Evolutionary conservation across 1,140 invertebrate species (phyloP).

Genomic region (Mycetomoellerius zeteki): DNA sequence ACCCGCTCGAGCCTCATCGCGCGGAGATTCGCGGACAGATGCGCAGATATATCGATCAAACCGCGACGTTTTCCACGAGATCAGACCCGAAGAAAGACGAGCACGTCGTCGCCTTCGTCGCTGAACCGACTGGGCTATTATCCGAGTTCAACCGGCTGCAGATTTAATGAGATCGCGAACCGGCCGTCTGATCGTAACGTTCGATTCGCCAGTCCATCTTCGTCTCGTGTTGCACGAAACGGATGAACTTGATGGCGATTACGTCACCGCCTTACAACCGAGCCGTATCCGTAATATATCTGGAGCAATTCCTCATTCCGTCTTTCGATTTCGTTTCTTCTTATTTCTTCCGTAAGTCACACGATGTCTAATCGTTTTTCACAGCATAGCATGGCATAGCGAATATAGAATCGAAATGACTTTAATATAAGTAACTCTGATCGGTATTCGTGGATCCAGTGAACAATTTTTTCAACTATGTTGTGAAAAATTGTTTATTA

Average conservation of each 20-base stretch:
- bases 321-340: slow-evolving; percentile 39
- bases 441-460: too few relatives aligned
- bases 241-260: slow-evolving; percentile 74
- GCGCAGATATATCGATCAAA: slow-evolving; percentile 69
- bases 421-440: not conserved
- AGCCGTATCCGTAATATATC: slow-evolving; percentile 61
- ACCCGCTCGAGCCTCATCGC: not conserved
- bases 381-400: not conserved
- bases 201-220: slow-evolving; percentile 69
- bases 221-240: slow-evolving; percentile 58
- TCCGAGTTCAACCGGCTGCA: slow-evolving; percentile 44
- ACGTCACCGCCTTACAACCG: slow-evolving; percentile 73
- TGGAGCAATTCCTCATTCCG: slow-evolving; percentile 36
- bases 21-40: slow-evolving; percentile 14
- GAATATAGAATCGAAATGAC: not conserved
- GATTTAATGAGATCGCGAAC: slow-evolving; percentile 75
- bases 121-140: slow-evolving; percentile 49
- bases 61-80: slow-evolving; percentile 26
- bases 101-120: slow-evolving; percentile 57
- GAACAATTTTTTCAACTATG: too few relatives aligned
- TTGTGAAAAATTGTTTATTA: too few relatives aligned
- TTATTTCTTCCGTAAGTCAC: not conserved
- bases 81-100: slow-evolving; percentile 21
- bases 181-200: slow-evolving; percentile 51
- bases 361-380: not conserved